Conservation (phyloP, 2,888 invertebrate genomes). For the Drepana falcataria region DNA sequence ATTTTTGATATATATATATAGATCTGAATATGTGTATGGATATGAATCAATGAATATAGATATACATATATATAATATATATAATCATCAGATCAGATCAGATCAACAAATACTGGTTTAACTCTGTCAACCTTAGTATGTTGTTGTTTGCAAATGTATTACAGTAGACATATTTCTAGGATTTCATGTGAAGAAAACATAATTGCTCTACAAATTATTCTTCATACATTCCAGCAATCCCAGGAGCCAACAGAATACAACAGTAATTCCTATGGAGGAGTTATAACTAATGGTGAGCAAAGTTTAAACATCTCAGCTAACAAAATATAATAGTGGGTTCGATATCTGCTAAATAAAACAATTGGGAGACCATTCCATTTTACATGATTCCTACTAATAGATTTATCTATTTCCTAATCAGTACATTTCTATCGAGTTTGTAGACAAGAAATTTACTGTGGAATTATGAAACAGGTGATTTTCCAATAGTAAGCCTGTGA, state of each 20-base stretch:
- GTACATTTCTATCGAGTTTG: too few relatives aligned
- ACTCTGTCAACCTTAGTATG: too few relatives aligned
- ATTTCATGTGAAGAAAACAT: too few relatives aligned
- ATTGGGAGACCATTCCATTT: not conserved
- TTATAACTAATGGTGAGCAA: constrained; percentile 58
- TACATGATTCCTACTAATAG: not conserved
- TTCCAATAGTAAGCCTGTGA: not conserved
- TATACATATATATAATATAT: too few relatives aligned
- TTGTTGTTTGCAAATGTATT: too few relatives aligned
- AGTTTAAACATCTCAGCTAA: not conserved
- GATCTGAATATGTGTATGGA: too few relatives aligned
- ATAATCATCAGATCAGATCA: too few relatives aligned
- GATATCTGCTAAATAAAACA: not conserved
- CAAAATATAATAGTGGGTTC: not conserved
- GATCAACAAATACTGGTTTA: too few relatives aligned
- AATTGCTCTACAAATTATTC: not conserved
- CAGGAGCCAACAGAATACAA: constrained; percentile 63
- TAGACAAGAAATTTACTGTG: not conserved
- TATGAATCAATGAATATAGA: too few relatives aligned
- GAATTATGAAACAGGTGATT: not conserved
- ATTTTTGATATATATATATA: too few relatives aligned
- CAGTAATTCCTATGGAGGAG: constrained; percentile 58
- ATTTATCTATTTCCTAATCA: not conserved
- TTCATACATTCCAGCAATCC: constrained; percentile 54
- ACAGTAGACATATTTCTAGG: too few relatives aligned